A percentile compares a stretch with the other conserved stretches of the same genome.
Conservation (phyloP, 2,797 vertebrate species). For the Natrix natrix region DNA sequence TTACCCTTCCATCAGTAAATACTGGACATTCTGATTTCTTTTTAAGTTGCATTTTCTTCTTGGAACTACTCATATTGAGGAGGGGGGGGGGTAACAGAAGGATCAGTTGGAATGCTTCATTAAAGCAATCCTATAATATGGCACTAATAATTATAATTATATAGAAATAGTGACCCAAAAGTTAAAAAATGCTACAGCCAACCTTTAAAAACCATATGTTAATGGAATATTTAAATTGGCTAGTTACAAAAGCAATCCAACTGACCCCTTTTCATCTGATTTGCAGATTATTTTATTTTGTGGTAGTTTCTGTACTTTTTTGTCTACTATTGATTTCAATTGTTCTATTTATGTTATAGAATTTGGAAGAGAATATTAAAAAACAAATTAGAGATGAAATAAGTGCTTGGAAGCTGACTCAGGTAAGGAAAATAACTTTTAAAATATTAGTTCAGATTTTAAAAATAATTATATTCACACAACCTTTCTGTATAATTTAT, state of each 20-base stretch:
- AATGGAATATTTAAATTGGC: not conserved
- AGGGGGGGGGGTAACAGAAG: not conserved
- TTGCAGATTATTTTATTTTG: not conserved
- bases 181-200: not conserved
- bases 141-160: not conserved
- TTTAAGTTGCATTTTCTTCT: not conserved
- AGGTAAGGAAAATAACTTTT: constrained; percentile 61
- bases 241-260: not conserved
- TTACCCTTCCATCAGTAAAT: not conserved
- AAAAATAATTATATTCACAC: not conserved
- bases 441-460: constrained; percentile 32
- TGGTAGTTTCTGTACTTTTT: not conserved
- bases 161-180: not conserved
- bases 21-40: not conserved
- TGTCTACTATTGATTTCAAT: not conserved
- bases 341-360: constrained; percentile 38
- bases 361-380: constrained; percentile 55
- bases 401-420: constrained; percentile 31
- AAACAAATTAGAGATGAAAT: constrained; percentile 51
- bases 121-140: not conserved
- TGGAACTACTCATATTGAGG: not conserved
- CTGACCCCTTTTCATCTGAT: not conserved
- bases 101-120: not conserved
- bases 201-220: not conserved
- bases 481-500: not conserved